phyloP scores from a whole-genome alignment of 2,888 invertebrate species.

The Lithodes maja region DNA sequence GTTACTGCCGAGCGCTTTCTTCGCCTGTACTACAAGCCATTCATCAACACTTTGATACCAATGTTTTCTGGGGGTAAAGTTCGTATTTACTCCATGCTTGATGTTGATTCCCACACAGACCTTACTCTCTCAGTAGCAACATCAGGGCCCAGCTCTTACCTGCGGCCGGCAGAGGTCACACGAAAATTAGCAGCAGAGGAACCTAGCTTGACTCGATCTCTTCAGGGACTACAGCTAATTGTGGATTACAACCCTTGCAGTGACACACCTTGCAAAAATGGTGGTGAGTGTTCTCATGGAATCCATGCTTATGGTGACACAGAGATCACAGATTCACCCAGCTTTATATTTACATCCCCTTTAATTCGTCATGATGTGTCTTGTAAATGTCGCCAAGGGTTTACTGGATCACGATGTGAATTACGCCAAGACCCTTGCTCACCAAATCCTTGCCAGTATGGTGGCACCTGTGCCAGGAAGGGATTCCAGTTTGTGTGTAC shows the following conservation, averaged over 20 bases:
- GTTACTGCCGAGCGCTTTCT: constrained; percentile 85
- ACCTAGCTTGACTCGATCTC: constrained; percentile 60
- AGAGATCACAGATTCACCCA: constrained; percentile 86
- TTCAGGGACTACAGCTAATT: constrained; percentile 66
- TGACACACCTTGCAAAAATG: constrained; percentile 80
- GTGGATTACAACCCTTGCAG: constrained; percentile 74
- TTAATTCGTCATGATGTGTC: constrained; percentile 84
- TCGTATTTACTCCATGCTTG: constrained; percentile 68
- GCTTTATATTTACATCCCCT: constrained; percentile 89
- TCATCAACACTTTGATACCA: constrained; percentile 83
- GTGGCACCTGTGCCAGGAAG: constrained; percentile 88
- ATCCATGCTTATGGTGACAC: constrained; percentile 77
- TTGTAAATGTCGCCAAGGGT: constrained; percentile 89
- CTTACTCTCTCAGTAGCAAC: constrained; percentile 63
- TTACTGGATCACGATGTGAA: constrained; percentile 87
- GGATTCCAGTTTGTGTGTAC: constrained; percentile 89
- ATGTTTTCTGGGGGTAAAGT: constrained; percentile 77
- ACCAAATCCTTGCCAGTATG: constrained; percentile 90
- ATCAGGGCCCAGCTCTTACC: constrained; percentile 78
- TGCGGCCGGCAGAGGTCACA: constrained; percentile 83
- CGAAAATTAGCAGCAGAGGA: constrained; percentile 77
- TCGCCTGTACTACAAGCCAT: constrained; percentile 83
- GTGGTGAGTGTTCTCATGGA: constrained; percentile 74
- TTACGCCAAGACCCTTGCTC: constrained; percentile 92
- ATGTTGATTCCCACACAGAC: constrained; percentile 69